A percentile compares a stretch with the other conserved stretches of the same genome.
Conservation (phyloP, 2,113 vertebrate species). For the Peromyscus polionotus region DNA sequence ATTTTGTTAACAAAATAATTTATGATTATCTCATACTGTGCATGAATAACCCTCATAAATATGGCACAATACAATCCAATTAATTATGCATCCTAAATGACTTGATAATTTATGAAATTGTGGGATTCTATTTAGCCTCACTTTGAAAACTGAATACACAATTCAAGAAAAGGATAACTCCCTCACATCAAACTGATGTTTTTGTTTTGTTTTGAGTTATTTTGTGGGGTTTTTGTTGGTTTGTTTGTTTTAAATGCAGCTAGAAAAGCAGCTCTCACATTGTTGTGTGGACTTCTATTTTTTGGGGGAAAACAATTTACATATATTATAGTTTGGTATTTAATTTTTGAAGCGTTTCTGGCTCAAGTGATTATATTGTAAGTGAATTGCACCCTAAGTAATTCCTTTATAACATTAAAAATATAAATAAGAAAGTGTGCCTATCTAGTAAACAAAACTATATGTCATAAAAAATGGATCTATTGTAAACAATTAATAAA, state of each 20-base stretch:
- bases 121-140: slow-evolving; percentile 46
- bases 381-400: background rate
- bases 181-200: background rate
- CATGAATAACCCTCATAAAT: slow-evolving; percentile 79
- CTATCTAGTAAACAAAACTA: background rate
- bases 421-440: slow-evolving; percentile 12
- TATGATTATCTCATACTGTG: slow-evolving; percentile 77
- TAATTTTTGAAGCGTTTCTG: slow-evolving; percentile 36
- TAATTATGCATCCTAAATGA: slow-evolving; percentile 72
- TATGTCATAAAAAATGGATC: background rate
- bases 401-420: slow-evolving; percentile 54
- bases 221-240: background rate
- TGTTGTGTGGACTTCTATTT: background rate
- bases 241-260: background rate
- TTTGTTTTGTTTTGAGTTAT: background rate
- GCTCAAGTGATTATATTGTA: slow-evolving; percentile 16
- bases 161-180: slow-evolving; percentile 52
- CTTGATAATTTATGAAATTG: slow-evolving; percentile 79
- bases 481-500: background rate
- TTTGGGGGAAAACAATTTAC: background rate
- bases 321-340: slow-evolving; percentile 37
- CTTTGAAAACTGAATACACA: slow-evolving; percentile 65
- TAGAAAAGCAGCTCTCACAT: background rate
- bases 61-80: slow-evolving; percentile 72
- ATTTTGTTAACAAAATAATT: slow-evolving; percentile 81